Base-by-base conservation (phyloP, 2,888 invertebrate species). In the Cephus rjabovi region DNA sequence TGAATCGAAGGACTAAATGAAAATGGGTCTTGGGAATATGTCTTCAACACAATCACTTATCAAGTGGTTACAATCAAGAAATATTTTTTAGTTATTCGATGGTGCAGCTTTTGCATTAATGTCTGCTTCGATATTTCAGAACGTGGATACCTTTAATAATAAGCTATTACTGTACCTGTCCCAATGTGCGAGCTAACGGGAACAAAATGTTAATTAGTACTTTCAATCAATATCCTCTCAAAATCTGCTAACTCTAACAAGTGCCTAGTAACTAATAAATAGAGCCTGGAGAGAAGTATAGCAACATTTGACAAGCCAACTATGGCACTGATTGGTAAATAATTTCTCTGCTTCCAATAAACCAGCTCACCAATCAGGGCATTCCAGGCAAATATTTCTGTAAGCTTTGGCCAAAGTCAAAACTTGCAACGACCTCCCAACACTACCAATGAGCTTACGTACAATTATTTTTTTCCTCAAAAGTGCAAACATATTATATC, bases 141-240 rank as follows among this genome's bases (percentile, higher is more conserved):
- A 80, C 37, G 73, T 77, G n/a, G 68, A 37, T 78, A 73, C 73
- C 75, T 75, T 78, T 78, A 76, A 73, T 79, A 81, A 76, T 71
- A 79, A 79, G 78, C 83, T 84, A 86, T 84, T 91, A 91, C 90
- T 88, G 85, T 91, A 91, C 90, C 89, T 91, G 90, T 89, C 89
- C 91, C 88, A 90, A 87, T 88, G 87, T 90, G 91, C 89, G 87
- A 91, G 91, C 91, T 91, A 89, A 88, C 87, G 87, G 86, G 89
- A 90, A 90, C 83, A 87, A 89, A 86, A 86, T 78, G 81, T 84
- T 78, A 79, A 87, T 88, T 89, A 89, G 85, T 87, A 85, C 75
- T 84, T 84, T 56, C 56, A 23, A 56, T 56, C 56, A 56, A 23
- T 56, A 15, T 9, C 56, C 23, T 56, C 9, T 9, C 2, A 23